Evolutionary conservation across 2,888 invertebrate genomes (phyloP).

Genomic region (Folsomia manolachei): DNA sequence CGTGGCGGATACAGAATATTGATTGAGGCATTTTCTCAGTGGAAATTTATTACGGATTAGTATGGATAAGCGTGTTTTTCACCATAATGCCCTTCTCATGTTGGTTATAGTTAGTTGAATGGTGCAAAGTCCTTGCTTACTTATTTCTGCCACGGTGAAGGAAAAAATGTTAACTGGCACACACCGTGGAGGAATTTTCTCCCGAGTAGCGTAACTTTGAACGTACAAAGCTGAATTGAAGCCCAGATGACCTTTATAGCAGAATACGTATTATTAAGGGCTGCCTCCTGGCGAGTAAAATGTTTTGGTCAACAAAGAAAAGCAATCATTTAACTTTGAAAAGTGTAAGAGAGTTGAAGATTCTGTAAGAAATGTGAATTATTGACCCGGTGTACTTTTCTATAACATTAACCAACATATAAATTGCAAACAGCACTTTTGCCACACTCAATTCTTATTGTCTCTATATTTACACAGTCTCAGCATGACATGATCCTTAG

Average conservation of each 20-base stretch:
- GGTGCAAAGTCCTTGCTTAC: not conserved
- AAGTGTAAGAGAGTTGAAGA: not conserved
- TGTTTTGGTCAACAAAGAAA: slow-evolving; percentile 21
- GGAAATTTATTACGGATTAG: slow-evolving; percentile 11
- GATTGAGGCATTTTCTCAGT: slow-evolving; percentile 14
- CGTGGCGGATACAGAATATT: slow-evolving; percentile 11
- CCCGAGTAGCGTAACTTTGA: too few relatives aligned
- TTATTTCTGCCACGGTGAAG: not conserved
- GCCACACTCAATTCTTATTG: too few relatives aligned
- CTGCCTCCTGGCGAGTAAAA: not conserved
- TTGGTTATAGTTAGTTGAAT: not conserved
- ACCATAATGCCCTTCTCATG: slow-evolving; percentile 1
- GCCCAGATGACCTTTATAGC: too few relatives aligned
- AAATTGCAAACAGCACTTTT: too few relatives aligned
- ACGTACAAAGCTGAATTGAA: too few relatives aligned
- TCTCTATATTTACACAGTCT: too few relatives aligned
- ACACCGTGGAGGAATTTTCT: too few relatives aligned
- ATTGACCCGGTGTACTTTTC: too few relatives aligned
- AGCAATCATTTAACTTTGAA: slow-evolving; percentile 21
- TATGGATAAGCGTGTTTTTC: slow-evolving; percentile 9
- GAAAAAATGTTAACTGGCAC: too few relatives aligned
- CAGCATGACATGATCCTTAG: too few relatives aligned
- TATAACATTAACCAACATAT: too few relatives aligned
- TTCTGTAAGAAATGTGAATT: not conserved
- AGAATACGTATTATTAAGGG: too few relatives aligned